These are phyloP conservation scores for Nemopilema nomurai DNA, from an alignment of 30 jellyfish, hydroid and myxozoan genomes.

Conservation along the genomic window DNA sequence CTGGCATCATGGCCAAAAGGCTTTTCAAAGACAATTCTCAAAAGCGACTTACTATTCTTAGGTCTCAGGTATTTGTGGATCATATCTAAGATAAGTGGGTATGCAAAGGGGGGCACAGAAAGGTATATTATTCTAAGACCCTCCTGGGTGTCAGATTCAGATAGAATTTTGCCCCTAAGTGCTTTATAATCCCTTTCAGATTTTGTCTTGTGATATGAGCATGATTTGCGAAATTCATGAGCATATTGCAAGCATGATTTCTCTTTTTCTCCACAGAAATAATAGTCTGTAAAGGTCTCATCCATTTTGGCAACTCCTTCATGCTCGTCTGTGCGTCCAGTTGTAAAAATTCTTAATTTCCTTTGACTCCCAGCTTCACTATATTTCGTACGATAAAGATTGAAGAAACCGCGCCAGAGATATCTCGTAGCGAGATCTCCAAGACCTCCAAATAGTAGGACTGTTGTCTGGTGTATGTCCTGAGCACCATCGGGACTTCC, in stretches of 20 bases:
- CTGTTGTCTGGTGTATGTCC: constrained; percentile 44
- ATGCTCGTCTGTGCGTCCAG: constrained; percentile 40
- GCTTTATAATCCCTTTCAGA: constrained; percentile 25
- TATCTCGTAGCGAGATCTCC: constrained; percentile 74
- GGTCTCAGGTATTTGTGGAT: constrained; percentile 33
- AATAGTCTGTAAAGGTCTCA: background rate
- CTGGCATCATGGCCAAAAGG: constrained; percentile 68
- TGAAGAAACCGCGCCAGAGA: constrained; percentile 67
- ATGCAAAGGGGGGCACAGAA: constrained; percentile 81
- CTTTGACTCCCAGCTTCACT: background rate
- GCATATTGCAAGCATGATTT: background rate
- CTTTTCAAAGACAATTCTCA: constrained; percentile 70
- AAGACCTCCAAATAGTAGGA: constrained; percentile 60
- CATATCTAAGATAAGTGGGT: constrained; percentile 26
- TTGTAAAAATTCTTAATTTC: constrained; percentile 21
- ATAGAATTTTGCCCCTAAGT: background rate
- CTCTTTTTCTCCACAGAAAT: background rate
- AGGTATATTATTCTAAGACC: constrained; percentile 31
- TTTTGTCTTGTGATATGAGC: constrained; percentile 36
- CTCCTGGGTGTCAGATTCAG: background rate
- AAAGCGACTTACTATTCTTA: background rate
- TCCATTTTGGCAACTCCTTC: constrained; percentile 8
- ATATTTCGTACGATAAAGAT: background rate
- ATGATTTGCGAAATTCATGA: background rate
- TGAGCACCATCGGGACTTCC: background rate